Evolutionary conservation across 2,113 vertebrate genomes (phyloP).

Genomic region (Murina feae): DNA sequence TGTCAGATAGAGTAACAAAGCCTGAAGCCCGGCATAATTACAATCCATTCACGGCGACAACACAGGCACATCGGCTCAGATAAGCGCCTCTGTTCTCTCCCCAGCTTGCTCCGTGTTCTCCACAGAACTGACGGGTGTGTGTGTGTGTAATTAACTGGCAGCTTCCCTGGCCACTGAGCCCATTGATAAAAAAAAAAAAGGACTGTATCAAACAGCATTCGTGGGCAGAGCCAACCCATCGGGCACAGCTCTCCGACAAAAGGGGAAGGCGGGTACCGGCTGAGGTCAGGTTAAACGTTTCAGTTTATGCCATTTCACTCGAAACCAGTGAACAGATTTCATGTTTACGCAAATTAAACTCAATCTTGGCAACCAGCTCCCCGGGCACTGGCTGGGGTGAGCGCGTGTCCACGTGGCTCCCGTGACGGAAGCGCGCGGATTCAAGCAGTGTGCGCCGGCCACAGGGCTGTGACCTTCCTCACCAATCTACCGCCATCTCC

Average conservation of each 20-base stretch:
- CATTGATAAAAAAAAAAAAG: conserved; percentile 40
- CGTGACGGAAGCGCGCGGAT: background rate
- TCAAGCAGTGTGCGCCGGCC: background rate
- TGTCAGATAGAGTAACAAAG: background rate
- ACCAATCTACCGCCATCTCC: background rate
- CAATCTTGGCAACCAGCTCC: background rate
- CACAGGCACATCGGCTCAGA: conserved; percentile 25
- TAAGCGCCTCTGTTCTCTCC: conserved; percentile 16
- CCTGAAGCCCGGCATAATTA: background rate
- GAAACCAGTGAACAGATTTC: conserved; percentile 50
- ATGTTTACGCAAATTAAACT: conserved; percentile 64
- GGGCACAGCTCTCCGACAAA: background rate
- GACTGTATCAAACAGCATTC: conserved; percentile 13
- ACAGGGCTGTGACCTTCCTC: background rate
- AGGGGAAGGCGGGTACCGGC: background rate
- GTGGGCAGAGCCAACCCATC: background rate
- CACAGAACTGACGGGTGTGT: conserved; percentile 15
- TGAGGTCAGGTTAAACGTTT: conserved; percentile 31
- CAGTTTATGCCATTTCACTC: background rate
- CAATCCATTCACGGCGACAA: background rate
- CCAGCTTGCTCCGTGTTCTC: conserved; percentile 27
- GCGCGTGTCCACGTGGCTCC: background rate
- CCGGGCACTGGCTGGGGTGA: background rate
- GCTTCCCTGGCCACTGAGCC: background rate
- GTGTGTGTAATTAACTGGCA: conserved; percentile 16